Conservation (phyloP, 2,113 vertebrate genomes). For the Micronycteris hirsuta region DNA sequence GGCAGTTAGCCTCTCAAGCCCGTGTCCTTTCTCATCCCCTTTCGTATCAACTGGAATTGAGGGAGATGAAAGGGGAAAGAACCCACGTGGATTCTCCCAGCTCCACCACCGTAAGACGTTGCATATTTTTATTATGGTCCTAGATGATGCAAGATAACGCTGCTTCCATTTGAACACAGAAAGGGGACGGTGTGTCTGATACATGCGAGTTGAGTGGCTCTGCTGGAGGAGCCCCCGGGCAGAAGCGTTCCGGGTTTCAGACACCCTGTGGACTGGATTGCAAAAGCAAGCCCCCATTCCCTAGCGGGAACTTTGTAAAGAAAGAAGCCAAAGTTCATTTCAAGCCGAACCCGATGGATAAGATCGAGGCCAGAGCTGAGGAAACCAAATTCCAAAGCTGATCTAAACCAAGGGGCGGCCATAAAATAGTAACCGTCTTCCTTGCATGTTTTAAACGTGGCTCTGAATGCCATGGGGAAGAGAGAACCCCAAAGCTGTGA, state of each 20-base stretch:
- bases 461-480: background rate
- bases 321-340: background rate
- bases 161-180: background rate
- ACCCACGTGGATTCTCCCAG: background rate
- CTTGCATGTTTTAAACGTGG: background rate
- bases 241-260: rapidly evolving
- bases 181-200: background rate
- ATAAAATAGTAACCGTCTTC: background rate
- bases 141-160: background rate
- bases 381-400: background rate
- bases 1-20: background rate
- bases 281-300: background rate
- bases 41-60: background rate
- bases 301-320: background rate
- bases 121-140: background rate
- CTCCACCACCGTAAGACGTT: background rate
- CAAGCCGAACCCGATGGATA: background rate
- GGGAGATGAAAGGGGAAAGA: background rate
- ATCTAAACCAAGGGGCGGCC: background rate
- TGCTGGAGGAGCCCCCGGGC: no score
- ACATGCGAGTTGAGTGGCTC: background rate
- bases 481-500: background rate
- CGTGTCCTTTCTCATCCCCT: background rate
- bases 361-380: background rate
- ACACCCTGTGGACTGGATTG: rapidly evolving